Percentiles rank a stretch among this genome's conserved stretches.
Conservation (phyloP, 1,140 invertebrate genomes). For the Ridgeia piscesae region DNA sequence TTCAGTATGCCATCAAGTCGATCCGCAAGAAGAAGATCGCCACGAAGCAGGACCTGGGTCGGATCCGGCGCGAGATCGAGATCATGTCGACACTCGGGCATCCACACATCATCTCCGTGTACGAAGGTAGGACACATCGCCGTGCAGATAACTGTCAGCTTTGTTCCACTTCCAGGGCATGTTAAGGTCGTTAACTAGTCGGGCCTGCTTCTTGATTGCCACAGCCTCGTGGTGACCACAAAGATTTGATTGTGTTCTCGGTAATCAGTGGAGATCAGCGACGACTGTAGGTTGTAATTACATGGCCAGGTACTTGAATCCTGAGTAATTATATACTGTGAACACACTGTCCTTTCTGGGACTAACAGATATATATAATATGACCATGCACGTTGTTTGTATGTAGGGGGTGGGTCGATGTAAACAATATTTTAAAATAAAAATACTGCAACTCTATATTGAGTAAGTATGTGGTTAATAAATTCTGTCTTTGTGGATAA, state of each 20-base stretch:
- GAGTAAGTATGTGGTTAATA: too few relatives aligned
- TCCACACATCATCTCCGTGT: slow-evolving; percentile 98
- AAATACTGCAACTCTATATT: too few relatives aligned
- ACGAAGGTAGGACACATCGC: slow-evolving; percentile 76
- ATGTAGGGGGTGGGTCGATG: too few relatives aligned
- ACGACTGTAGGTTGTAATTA: neutral
- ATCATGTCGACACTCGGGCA: slow-evolving; percentile 98
- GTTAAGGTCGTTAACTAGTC: neutral
- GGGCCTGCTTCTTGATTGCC: neutral
- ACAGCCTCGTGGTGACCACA: neutral
- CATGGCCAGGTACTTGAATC: neutral
- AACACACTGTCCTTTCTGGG: too few relatives aligned
- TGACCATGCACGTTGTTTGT: too few relatives aligned
- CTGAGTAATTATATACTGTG: too few relatives aligned
- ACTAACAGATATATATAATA: too few relatives aligned
- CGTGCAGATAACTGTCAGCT: neutral
- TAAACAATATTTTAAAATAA: too few relatives aligned
- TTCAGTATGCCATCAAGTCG: slow-evolving; percentile 90
- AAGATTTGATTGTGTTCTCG: neutral
- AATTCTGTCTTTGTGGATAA: too few relatives aligned
- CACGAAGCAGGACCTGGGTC: slow-evolving; percentile 91
- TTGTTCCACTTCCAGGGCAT: neutral
- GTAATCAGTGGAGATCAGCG: neutral
- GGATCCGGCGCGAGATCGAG: slow-evolving; percentile 94
- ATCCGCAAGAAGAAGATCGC: slow-evolving; percentile 99